phyloP scores from a whole-genome alignment of 2,797 vertebrate genomes.

The Myoxocephalus aenaeus region DNA sequence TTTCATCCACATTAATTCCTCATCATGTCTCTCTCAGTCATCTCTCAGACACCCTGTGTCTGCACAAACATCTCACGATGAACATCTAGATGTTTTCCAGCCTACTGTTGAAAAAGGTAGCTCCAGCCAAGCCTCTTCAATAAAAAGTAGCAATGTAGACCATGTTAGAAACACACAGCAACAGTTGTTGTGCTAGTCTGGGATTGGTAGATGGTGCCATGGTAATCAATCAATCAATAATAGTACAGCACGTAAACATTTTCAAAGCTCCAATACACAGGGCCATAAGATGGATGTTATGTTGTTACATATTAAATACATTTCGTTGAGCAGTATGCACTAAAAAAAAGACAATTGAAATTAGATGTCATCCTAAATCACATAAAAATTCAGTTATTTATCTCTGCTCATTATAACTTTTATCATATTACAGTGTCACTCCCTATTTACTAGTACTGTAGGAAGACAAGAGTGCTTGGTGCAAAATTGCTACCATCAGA shows the following conservation, averaged over 20 bases:
- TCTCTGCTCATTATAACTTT: background rate
- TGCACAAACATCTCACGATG: background rate
- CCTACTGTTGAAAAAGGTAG: background rate
- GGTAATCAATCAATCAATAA: constrained; percentile 50
- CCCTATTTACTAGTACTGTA: constrained; percentile 11
- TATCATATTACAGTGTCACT: background rate
- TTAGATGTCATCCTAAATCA: constrained; percentile 1
- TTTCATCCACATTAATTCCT: background rate
- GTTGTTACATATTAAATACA: background rate
- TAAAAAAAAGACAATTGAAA: background rate
- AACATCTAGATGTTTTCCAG: background rate
- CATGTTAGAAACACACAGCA: constrained; percentile 13
- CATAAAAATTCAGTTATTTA: background rate
- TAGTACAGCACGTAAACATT: constrained; percentile 18
- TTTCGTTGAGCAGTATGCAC: background rate
- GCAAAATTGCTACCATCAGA: constrained; percentile 26
- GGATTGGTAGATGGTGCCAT: constrained; percentile 12
- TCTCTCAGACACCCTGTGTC: background rate
- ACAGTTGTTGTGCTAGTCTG: constrained; percentile 23
- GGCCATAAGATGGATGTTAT: background rate
- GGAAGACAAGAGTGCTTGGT: constrained; percentile 23
- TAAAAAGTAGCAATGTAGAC: constrained; percentile 7
- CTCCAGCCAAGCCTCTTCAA: background rate
- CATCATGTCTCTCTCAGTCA: background rate
- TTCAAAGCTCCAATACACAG: constrained; percentile 20